These are phyloP conservation scores for Anodontia alba DNA, from an alignment of 2,888 invertebrate species.

Conservation along the genomic window DNA sequence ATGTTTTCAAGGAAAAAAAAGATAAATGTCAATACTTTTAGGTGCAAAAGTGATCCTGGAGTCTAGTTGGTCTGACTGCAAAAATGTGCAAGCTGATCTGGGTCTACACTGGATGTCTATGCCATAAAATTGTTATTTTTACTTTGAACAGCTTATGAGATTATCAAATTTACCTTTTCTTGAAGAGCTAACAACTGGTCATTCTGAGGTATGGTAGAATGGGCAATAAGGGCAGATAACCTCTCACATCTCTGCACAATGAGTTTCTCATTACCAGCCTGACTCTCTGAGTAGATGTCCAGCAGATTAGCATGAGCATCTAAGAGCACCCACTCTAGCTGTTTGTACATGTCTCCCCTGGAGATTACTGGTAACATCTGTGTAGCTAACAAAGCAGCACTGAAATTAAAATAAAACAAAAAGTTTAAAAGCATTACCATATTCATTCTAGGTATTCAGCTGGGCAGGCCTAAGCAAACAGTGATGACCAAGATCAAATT, in stretches of 20 bases:
- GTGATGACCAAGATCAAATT: no score
- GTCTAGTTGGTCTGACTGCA: no score
- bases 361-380: slow-evolving; percentile 77
- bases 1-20: no score
- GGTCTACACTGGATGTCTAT: no score
- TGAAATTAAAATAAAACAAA: slow-evolving; percentile 48
- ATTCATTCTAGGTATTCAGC: no score
- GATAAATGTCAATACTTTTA: no score
- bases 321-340: slow-evolving; percentile 83
- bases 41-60: no score
- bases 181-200: slow-evolving; percentile 79
- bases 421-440: no score
- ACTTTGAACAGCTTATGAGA: no score
- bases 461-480: no score
- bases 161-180: slow-evolving; percentile 76
- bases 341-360: slow-evolving; percentile 82
- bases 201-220: slow-evolving; percentile 80
- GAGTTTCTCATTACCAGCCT: slow-evolving; percentile 71
- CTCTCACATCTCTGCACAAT: slow-evolving; percentile 80
- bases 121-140: no score
- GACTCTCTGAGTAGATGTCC: slow-evolving; percentile 69
- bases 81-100: no score
- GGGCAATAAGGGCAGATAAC: slow-evolving; percentile 80
- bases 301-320: slow-evolving; percentile 82
- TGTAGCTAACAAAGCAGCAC: slow-evolving; percentile 80